A percentile compares a stretch with the other conserved stretches of the same genome.
These are phyloP conservation scores for Enteromius viviparus DNA, from an alignment of 2,797 vertebrate species.

Conservation along the genomic window DNA sequence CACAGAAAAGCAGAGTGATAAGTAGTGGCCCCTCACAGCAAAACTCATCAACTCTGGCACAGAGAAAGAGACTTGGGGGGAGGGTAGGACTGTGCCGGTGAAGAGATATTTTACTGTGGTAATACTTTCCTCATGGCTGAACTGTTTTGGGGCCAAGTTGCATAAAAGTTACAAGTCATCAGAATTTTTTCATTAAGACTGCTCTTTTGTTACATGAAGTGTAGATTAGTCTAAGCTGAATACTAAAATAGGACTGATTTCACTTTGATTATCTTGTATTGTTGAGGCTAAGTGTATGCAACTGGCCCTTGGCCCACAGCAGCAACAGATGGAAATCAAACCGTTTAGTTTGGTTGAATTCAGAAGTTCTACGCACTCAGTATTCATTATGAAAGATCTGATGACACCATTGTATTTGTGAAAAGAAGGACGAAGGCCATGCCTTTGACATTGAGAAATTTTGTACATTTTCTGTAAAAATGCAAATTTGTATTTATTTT, in stretches of 20 bases:
- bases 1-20: constrained; percentile 48
- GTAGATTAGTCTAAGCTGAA: neutral
- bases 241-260: neutral
- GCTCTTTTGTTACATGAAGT: neutral
- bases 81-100: constrained; percentile 3
- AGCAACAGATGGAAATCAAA: neutral
- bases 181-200: neutral
- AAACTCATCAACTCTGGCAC: constrained; percentile 26
- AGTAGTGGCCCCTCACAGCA: constrained; percentile 26
- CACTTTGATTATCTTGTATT: neutral
- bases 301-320: neutral
- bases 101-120: neutral
- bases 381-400: constrained; percentile 1
- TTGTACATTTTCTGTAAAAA: constrained; percentile 46
- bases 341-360: neutral
- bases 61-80: constrained; percentile 37
- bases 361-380: constrained; percentile 8
- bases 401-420: neutral
- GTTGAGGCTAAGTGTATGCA: neutral
- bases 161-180: neutral
- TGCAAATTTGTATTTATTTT: constrained; percentile 45
- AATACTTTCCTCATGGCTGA: neutral
- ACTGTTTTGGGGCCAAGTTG: neutral
- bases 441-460: neutral
- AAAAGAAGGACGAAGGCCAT: neutral